These are phyloP conservation scores for Lutjanus campechanus DNA, from an alignment of 2,797 vertebrate species.

Conservation along the genomic window DNA sequence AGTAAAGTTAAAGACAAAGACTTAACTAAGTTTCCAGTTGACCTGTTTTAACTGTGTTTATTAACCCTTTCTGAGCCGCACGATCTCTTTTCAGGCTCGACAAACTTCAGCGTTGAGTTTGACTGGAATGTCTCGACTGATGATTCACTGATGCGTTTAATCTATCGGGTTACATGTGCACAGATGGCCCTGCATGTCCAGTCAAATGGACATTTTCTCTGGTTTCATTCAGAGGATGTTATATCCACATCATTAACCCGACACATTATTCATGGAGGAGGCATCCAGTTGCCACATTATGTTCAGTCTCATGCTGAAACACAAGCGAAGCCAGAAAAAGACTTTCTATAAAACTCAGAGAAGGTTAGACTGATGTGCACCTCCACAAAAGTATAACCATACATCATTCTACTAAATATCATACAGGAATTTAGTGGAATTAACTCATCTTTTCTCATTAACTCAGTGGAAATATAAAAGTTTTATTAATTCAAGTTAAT, in stretches of 20 bases:
- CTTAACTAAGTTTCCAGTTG: background rate
- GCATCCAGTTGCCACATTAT: slow-evolving; percentile 39
- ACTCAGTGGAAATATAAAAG: too few relatives aligned
- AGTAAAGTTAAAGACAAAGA: slow-evolving; percentile 10
- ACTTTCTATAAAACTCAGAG: too few relatives aligned
- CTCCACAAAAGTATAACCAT: too few relatives aligned
- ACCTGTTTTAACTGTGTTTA: background rate
- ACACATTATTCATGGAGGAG: slow-evolving; percentile 55
- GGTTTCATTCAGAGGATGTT: slow-evolving; percentile 66
- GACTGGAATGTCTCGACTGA: slow-evolving; percentile 41
- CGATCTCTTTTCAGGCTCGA: background rate
- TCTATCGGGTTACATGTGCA: slow-evolving; percentile 81
- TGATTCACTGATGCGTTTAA: slow-evolving; percentile 59
- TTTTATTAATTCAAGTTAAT: too few relatives aligned
- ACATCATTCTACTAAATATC: too few relatives aligned
- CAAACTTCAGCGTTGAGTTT: slow-evolving; percentile 15
- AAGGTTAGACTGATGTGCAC: too few relatives aligned
- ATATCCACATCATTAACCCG: slow-evolving; percentile 64
- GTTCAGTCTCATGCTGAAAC: background rate
- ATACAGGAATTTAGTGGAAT: too few relatives aligned
- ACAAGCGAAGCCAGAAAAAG: too few relatives aligned
- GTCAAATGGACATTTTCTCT: slow-evolving; percentile 69
- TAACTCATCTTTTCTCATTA: too few relatives aligned
- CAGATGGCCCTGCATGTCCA: slow-evolving; percentile 80
- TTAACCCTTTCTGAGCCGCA: background rate